Percentiles rank a stretch among this genome's conserved stretches.
Evolutionary conservation across 2,113 vertebrate genomes (phyloP).

Genomic region (Labeo rohita): DNA sequence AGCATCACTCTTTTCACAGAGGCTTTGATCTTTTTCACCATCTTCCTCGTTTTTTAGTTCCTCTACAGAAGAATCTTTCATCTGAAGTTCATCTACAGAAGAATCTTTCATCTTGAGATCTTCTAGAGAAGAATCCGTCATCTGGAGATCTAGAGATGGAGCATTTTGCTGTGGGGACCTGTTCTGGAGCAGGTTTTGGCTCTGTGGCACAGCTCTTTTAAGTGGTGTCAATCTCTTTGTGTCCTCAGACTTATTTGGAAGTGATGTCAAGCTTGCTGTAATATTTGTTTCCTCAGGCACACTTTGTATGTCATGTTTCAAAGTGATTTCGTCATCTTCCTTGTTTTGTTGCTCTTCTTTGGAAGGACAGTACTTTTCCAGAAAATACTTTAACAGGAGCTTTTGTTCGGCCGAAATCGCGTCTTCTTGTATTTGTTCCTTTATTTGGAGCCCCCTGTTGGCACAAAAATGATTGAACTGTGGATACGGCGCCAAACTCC

Average conservation of each 20-base stretch:
- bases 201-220: neutral
- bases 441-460: neutral
- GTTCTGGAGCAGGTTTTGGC: neutral
- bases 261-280: neutral
- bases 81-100: neutral
- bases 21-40: neutral
- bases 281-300: neutral
- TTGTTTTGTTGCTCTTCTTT: neutral
- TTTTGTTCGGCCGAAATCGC: neutral
- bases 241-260: neutral
- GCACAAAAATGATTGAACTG: neutral
- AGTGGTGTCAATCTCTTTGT: neutral
- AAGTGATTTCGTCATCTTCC: neutral
- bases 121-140: neutral
- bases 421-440: neutral
- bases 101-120: neutral
- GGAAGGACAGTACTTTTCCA: neutral
- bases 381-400: neutral
- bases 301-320: neutral
- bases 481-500: neutral
- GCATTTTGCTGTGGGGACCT: neutral
- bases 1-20: neutral
- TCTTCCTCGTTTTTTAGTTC: neutral
- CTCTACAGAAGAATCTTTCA: neutral
- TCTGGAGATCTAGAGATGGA: neutral